Percentiles rank a stretch among this genome's conserved stretches.
phyloP scores from a whole-genome alignment of 2,113 vertebrate species.

The Oncorhynchus masou region DNA sequence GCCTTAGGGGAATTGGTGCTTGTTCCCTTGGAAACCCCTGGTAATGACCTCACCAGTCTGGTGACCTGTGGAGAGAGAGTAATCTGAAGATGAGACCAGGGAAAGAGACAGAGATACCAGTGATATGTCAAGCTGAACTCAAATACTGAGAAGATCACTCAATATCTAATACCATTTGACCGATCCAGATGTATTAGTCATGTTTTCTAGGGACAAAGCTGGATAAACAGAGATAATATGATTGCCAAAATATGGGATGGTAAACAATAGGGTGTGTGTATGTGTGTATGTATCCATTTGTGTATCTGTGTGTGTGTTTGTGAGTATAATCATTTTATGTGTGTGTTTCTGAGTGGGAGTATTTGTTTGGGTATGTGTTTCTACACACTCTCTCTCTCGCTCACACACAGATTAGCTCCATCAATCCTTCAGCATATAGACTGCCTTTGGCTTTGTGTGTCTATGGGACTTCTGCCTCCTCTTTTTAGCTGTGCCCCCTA shows the following conservation, averaged over 20 bases:
- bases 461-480: neutral
- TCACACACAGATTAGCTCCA: too few species aligned
- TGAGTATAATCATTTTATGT: neutral
- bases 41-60: slow-evolving; percentile 57
- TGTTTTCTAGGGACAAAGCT: neutral
- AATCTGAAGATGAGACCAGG: slow-evolving; percentile 56
- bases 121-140: slow-evolving; percentile 46
- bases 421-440: too few species aligned
- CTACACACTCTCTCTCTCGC: neutral
- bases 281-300: neutral
- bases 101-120: slow-evolving; percentile 52
- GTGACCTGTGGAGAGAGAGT: slow-evolving; percentile 44
- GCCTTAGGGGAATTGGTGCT: slow-evolving; percentile 46
- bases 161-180: neutral
- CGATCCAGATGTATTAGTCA: neutral
- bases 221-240: too few species aligned
- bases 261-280: neutral
- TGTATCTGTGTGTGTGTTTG: neutral
- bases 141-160: slow-evolving; percentile 21
- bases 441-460: neutral
- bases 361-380: neutral
- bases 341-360: neutral
- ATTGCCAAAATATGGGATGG: too few species aligned
- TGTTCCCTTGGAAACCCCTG: slow-evolving; percentile 73
- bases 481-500: slow-evolving; percentile 10